These are phyloP conservation scores for Pollenia griseotomentosa DNA, from an alignment of 2,888 invertebrate species.

Conservation along the genomic window DNA sequence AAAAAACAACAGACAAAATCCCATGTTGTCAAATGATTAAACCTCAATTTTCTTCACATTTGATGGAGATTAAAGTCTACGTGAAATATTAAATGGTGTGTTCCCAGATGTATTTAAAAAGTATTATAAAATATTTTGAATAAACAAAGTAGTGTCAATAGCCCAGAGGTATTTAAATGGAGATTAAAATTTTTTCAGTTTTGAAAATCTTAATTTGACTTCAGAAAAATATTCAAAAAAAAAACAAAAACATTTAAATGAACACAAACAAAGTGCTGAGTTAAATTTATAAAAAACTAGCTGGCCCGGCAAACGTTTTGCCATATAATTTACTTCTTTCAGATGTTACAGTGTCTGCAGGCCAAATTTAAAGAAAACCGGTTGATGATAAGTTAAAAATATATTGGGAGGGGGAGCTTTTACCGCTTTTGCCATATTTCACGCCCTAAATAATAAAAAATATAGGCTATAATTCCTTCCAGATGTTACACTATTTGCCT, in stretches of 20 bases:
- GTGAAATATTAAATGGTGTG: conserved; percentile 44
- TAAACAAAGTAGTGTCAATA: conserved; percentile 48
- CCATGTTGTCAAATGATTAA: conserved; percentile 72
- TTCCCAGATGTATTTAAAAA: conserved; percentile 58
- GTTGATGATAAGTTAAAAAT: too few species aligned
- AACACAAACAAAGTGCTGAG: neutral
- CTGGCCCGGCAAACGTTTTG: too few species aligned
- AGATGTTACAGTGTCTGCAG: too few species aligned
- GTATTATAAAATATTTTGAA: conserved; percentile 53
- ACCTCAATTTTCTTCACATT: conserved; percentile 70
- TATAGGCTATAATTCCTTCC: too few species aligned
- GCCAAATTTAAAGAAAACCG: too few species aligned
- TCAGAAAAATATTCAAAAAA: neutral
- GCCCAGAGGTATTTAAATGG: conserved; percentile 1
- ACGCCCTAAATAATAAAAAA: too few species aligned
- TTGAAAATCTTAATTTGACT: neutral
- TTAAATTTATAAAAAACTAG: too few species aligned
- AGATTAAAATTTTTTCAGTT: conserved; percentile 11
- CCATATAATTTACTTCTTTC: too few species aligned
- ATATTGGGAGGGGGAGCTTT: too few species aligned
- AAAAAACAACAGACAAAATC: conserved; percentile 45
- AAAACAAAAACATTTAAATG: neutral
- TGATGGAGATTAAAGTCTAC: conserved; percentile 66
- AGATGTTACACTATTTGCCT: too few species aligned
- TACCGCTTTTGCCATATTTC: too few species aligned